phyloP scores from a whole-genome alignment of 2,113 vertebrate species.

The Hymenochirus boettgeri region DNA sequence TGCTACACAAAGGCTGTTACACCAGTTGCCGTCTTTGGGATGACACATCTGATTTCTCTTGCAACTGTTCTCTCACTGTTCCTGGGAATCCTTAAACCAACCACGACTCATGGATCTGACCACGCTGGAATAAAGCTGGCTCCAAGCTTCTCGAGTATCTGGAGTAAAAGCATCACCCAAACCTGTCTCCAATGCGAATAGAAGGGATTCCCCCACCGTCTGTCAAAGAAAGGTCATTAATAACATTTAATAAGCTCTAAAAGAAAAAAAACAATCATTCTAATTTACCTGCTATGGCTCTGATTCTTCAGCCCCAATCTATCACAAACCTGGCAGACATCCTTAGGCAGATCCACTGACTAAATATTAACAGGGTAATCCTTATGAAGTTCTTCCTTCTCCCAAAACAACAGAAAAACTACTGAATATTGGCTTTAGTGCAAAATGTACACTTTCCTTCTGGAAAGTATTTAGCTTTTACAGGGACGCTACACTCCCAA shows the following conservation, averaged over 20 bases:
- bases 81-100: constrained; percentile 66
- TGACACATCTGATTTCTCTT: neutral
- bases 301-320: no score
- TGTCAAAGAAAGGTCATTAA: constrained; percentile 54
- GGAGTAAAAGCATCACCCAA: constrained; percentile 79
- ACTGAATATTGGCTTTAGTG: no score
- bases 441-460: no score
- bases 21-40: neutral
- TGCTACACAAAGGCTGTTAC: neutral
- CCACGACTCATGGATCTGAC: constrained; percentile 81
- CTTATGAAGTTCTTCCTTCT: no score
- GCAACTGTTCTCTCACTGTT: constrained; percentile 40
- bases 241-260: neutral
- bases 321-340: no score
- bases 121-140: constrained; percentile 79
- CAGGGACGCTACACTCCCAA: no score
- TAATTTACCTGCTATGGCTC: no score
- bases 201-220: constrained; percentile 84
- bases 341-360: no score
- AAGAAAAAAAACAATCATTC: no score
- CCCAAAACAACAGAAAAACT: no score
- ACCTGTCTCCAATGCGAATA: constrained; percentile 88
- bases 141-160: constrained; percentile 78
- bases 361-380: no score
- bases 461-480: no score